Evolutionary conservation across 2,113 vertebrate species (phyloP).

Genomic region (Salvelinus namaycush): DNA sequence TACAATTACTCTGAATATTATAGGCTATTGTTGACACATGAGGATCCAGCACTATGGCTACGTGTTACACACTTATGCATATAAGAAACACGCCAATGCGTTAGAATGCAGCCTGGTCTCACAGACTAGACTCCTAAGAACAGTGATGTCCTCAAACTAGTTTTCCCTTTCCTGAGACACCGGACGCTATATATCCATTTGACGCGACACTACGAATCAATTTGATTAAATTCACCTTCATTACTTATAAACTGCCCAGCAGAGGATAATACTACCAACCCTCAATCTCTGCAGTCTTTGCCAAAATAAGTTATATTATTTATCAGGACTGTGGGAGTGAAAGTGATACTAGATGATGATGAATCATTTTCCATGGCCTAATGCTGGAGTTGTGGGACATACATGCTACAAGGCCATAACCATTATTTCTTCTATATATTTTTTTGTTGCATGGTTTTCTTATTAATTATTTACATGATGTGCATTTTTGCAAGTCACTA

Average conservation of each 20-base stretch:
- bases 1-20: not conserved
- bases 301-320: slow-evolving; percentile 29
- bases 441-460: no score
- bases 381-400: not conserved
- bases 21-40: not conserved
- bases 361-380: not conserved
- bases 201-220: not conserved
- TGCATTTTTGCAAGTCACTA: no score
- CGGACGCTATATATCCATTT: slow-evolving; percentile 4
- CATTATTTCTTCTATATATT: no score
- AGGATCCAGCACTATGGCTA: not conserved
- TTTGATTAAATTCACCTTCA: slow-evolving; percentile 4
- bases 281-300: slow-evolving; percentile 8
- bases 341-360: slow-evolving; percentile 3
- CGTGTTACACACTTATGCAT: not conserved
- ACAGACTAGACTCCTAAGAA: not conserved
- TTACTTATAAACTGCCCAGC: slow-evolving; percentile 1
- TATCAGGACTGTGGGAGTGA: slow-evolving; percentile 6
- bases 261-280: not conserved
- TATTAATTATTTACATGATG: not conserved
- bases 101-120: slow-evolving; percentile 6
- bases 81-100: not conserved
- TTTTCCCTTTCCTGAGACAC: not conserved
- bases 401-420: not conserved
- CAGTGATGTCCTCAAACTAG: not conserved